phyloP scores from a whole-genome alignment of 2,797 vertebrate genomes.

The Coreius guichenoti region DNA sequence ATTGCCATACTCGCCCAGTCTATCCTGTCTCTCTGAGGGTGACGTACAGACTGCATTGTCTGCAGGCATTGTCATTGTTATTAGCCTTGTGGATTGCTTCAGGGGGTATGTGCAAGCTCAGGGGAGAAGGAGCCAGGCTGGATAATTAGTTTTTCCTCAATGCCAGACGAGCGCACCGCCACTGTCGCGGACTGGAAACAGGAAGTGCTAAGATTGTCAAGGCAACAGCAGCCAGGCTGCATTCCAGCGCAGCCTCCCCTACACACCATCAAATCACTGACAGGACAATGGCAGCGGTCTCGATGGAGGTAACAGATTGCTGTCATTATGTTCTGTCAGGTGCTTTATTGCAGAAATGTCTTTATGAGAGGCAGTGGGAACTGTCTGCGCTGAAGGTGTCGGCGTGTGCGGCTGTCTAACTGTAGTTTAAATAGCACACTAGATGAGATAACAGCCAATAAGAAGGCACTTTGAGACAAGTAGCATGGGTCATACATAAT shows the following conservation, averaged over 20 bases:
- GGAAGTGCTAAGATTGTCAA: constrained; percentile 76
- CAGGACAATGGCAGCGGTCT: constrained; percentile 61
- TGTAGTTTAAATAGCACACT: constrained; percentile 27
- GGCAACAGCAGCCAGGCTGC: constrained; percentile 71
- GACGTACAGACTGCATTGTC: constrained; percentile 66
- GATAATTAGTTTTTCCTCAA: constrained; percentile 78
- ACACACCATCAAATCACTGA: constrained; percentile 64
- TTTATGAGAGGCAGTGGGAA: constrained; percentile 42
- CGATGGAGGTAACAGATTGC: constrained; percentile 43
- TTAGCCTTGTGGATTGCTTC: constrained; percentile 78
- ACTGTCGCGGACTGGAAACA: constrained; percentile 70
- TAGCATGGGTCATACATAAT: constrained; percentile 21
- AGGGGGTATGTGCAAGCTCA: constrained; percentile 71
- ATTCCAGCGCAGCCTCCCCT: constrained; percentile 74
- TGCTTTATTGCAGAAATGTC: constrained; percentile 45
- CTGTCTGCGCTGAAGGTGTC: constrained; percentile 20
- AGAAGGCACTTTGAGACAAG: constrained; percentile 16
- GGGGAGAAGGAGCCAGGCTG: constrained; percentile 71
- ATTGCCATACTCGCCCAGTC: not conserved
- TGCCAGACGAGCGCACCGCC: constrained; percentile 75
- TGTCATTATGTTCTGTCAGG: constrained; percentile 51
- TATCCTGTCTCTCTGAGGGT: constrained; percentile 46
- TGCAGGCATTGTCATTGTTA: constrained; percentile 76
- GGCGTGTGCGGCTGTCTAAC: not conserved
- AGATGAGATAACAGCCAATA: constrained; percentile 21